Base-by-base conservation (phyloP, 2,797 vertebrate genomes). In the Rhincodon typus region DNA sequence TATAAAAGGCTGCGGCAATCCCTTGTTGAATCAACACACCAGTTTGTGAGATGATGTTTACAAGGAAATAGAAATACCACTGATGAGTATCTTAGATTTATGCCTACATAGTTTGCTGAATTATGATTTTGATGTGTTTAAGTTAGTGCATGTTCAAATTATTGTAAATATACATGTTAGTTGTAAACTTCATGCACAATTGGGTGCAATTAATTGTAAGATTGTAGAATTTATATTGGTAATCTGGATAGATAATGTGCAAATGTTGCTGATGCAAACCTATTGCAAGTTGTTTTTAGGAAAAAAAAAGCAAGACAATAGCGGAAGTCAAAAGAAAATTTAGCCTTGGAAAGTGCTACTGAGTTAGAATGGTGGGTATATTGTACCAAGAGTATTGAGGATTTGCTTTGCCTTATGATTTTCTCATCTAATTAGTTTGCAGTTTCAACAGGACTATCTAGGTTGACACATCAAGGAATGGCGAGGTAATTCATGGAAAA, bases 1-100 rank as follows among this genome's bases (percentile, higher is more conserved):
- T 84, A 13, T 82, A 8, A 46, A 84, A 46, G 82, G 82, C 42
- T 84, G 42, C 21, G 6, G 19, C 62, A 91, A n/a, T n/a, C 66
- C n/a, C 38, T 69, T 93, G 90, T 93, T 93, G 90, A 93, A 69
- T 93, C 90, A 93, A 69, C 66, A 93, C 25, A 84, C 46, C 6
- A 46, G n/a, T 69, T 93, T 42, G 23, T 93, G 62, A 23, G 42
- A 1, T 93, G 90, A 66, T 69, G 66, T 93, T 93, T 93, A 93
- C n/a, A 42, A 67, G 90, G 27, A 93, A 69, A 69, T 93, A 93
- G 38, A 91, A 66, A 66, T 69, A 66, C 62, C 12, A 21, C n/a
- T 69, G 6, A 23, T 42, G 90, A 69, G 25, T 38, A 5, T 93
- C 66, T 93, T 93, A 38, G n/a, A 25, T 42, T 93, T 69, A 93